Base-by-base conservation (phyloP, 2,113 vertebrate species). In the Etheostoma cragini region DNA sequence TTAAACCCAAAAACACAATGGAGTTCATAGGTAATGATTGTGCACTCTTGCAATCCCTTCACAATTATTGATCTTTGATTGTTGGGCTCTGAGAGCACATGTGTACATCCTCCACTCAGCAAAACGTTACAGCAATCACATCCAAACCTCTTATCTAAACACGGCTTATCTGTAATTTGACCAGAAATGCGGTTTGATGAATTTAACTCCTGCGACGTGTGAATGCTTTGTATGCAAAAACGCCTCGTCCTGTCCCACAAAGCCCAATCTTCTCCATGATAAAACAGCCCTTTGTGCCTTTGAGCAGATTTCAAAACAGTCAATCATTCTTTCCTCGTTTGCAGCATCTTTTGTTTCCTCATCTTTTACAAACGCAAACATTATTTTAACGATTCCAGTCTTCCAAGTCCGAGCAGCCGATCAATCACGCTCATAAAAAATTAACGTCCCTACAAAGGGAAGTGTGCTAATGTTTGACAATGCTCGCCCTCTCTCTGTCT, bases 11-110 rank as follows among this genome's bases (percentile, higher is more conserved):
- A 89, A 91, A 92, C 94, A 94, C 94, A 94, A 95, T 93, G 76
- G 91, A 92, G 87, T 94, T 93, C 91, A 92, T 92, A 93, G 94
- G 93, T 93, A 94, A 95, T 94, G 94, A 95, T 95, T 94, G 92
- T 94, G 92, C 94, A 86, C 91, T 91, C 93, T 94, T 94, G 93
- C 93, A 92, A 94, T 94, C 93, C 93, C 92, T 92, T 93, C 92
- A 94, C 92, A 94, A 92, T 94, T 94, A 95, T 95, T 94, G 93
- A 95, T 95, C 94, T 91, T 90, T 94, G 92, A 94, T 94, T 94
- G 93, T 90, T 93, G 60, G 85, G 87, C 92, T 92, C 86, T 81
- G 88, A 86, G 88, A 91, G 88, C 91, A 92, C 93, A 92, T 90
- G 91, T 90, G 91, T 90, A 89, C 89, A 81, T 91, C 87, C 87